A percentile compares a stretch with the other conserved stretches of the same genome.
Evolutionary conservation across 2,113 vertebrate species (phyloP).

Genomic region (Naja naja): DNA sequence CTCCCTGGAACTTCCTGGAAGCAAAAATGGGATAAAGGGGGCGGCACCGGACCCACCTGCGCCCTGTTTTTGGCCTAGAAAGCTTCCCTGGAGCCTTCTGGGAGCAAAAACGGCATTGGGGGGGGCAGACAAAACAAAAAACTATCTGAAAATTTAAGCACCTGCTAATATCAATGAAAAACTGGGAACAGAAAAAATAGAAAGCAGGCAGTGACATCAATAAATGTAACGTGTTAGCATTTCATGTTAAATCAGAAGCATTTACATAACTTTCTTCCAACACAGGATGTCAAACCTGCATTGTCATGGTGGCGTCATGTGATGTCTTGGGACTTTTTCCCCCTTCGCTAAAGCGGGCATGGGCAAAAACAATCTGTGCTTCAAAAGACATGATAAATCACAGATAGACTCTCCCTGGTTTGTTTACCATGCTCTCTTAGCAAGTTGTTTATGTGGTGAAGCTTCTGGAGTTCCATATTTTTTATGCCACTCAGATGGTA

Average conservation of each 20-base stretch:
- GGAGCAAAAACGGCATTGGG: too few relatives aligned
- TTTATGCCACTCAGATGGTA: not conserved
- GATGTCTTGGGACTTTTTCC: too few relatives aligned
- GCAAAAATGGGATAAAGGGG: too few relatives aligned
- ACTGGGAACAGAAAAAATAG: constrained; percentile 55
- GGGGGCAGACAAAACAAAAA: fast-evolving
- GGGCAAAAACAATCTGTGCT: not conserved
- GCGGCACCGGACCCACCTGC: too few relatives aligned
- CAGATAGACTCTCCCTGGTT: not conserved
- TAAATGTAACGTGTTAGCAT: constrained; percentile 45
- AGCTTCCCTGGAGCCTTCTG: too few relatives aligned
- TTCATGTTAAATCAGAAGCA: constrained; percentile 44
- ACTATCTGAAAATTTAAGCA: constrained; percentile 57
- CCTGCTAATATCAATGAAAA: constrained; percentile 56
- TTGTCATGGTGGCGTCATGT: too few relatives aligned
- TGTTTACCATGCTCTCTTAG: not conserved
- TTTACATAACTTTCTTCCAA: constrained; percentile 1
- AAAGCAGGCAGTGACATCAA: constrained; percentile 39
- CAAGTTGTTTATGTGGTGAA: not conserved
- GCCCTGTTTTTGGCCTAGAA: too few relatives aligned
- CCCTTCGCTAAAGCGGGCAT: too few relatives aligned
- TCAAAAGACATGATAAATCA: not conserved
- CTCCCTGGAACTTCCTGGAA: too few relatives aligned
- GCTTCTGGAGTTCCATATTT: not conserved
- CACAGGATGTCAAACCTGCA: too few relatives aligned